A percentile compares a stretch with the other conserved stretches of the same genome.
Evolutionary conservation across 2,113 vertebrate genomes (phyloP).

Genomic region (Rhinoptilus africanus): DNA sequence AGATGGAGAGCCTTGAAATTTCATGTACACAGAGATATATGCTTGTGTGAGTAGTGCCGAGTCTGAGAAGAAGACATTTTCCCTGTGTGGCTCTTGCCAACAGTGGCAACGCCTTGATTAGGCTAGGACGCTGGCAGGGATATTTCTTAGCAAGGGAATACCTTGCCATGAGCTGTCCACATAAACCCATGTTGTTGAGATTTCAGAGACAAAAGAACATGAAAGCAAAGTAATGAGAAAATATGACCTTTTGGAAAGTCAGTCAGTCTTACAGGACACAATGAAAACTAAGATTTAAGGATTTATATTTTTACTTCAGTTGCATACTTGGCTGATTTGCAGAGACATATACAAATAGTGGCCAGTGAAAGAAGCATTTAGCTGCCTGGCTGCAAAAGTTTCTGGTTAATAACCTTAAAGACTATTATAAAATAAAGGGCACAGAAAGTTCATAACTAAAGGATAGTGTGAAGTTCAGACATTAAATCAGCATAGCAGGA

Average conservation of each 20-base stretch:
- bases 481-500: background rate
- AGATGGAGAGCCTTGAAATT: background rate
- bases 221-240: background rate
- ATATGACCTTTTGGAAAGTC: background rate
- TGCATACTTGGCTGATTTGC: background rate
- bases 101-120: background rate
- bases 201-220: background rate
- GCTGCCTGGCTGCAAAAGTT: background rate
- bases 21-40: background rate
- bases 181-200: background rate
- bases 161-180: background rate
- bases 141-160: background rate
- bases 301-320: background rate
- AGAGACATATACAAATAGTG: background rate
- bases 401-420: background rate
- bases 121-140: background rate
- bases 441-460: background rate
- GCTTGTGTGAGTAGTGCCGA: background rate
- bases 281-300: background rate
- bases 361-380: background rate
- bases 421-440: background rate
- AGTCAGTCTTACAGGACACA: background rate
- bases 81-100: background rate
- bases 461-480: background rate
- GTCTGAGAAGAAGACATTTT: background rate